Evolutionary conservation across 1,140 invertebrate genomes (phyloP).

Genomic region (Bombus ignitus): DNA sequence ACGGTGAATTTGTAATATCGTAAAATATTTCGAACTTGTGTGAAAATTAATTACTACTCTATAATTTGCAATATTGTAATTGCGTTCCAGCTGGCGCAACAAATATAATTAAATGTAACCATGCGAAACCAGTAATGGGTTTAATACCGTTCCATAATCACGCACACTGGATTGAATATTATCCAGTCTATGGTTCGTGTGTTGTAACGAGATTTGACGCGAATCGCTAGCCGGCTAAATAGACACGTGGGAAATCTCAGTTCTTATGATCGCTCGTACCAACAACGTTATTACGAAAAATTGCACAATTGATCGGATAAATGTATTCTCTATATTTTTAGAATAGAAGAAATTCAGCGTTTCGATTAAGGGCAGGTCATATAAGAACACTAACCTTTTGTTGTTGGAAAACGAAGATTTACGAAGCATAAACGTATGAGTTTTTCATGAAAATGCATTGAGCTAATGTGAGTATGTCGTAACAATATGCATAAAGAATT

Average conservation of each 20-base stretch:
- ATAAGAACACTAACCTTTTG: no score
- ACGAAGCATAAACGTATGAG: not conserved
- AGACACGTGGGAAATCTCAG: not conserved
- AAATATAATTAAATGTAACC: constrained; percentile 46
- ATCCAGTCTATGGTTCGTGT: constrained; percentile 10
- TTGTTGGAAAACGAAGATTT: no score
- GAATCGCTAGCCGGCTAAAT: no score
- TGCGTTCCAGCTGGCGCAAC: constrained; percentile 21
- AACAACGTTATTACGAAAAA: not conserved
- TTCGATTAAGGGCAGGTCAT: not conserved
- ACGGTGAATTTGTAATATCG: not conserved
- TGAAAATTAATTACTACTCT: constrained; percentile 42
- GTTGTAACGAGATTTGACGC: constrained; percentile 13
- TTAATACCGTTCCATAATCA: constrained; percentile 34
- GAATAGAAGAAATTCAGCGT: not conserved
- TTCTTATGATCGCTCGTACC: no score
- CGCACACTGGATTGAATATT: constrained; percentile 14
- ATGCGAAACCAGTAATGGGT: constrained; percentile 26
- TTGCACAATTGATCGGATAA: not conserved
- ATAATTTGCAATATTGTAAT: constrained; percentile 44
- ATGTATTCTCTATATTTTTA: not conserved
- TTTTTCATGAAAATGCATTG: not conserved
- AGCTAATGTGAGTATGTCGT: not conserved
- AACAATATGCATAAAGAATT: not conserved
- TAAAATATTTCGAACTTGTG: constrained; percentile 12